Evolutionary conservation across 2,113 vertebrate species (phyloP), one percentile per base, ranked within the genome.

Genomic region (Pleuronectes platessa): DNA sequence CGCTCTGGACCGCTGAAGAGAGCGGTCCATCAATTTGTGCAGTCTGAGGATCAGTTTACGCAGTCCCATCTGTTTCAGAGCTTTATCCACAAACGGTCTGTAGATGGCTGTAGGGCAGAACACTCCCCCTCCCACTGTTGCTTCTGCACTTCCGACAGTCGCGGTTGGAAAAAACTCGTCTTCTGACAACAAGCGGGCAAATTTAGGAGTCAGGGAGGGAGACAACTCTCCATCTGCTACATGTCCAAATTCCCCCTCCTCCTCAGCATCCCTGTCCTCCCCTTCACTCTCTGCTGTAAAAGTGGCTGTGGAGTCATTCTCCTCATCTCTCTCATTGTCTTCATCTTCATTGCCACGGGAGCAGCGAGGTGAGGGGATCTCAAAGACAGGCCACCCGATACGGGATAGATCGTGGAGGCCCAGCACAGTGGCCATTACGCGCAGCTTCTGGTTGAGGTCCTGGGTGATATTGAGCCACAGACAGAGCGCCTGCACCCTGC

Each of bases 371-470:
- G 98, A 99, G 27, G 98, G 96, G 83, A 98, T 98, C 92, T 99
- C 98, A 88, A 99, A 99, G 92, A 99, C 96, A 54, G 98, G 98
- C 98, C 98, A 99, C 93, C 97, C 98, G 89, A 99, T 97, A 89
- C 96, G 95, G 77, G 97, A 96, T 4, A 99, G 91, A 83, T 98
- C 96, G 84, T 96, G 95, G 68, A 99, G 95, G 89, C 98, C 98
- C 90, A 99, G 87, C 77, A 99, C 97, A 20, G 98, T 99, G 81
- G 97, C 97, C 98, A 99, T 99, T 78, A 99, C 97, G 24, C 96
- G 95, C 85, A 99, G 87, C 85, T 99, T 99, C 94, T 99, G 98
- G 84, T 99, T 99, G 85, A 99, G 93, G 91, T 99, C 98, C 92
- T 99, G 97, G 5, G 98, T 99, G 92, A 99, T 97, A 83, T 99